A percentile compares a stretch with the other conserved stretches of the same genome.
Conservation (phyloP, 2,888 invertebrate species). For the Leucophora obtusa region DNA sequence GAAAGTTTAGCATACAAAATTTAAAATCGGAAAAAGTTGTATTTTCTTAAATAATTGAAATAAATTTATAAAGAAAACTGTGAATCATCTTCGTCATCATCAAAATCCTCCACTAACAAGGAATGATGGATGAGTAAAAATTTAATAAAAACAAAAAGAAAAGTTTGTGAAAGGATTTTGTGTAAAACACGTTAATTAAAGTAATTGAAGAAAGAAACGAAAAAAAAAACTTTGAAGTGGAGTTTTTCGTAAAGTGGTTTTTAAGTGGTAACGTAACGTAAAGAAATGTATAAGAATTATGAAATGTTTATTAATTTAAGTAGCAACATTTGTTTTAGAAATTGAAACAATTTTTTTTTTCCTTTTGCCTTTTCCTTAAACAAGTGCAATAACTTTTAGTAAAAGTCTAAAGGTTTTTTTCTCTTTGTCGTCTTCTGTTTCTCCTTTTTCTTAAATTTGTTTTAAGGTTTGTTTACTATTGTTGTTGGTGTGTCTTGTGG, state of each 20-base stretch:
- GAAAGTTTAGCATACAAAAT: not conserved
- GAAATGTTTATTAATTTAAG: no score
- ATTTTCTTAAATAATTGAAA: not conserved
- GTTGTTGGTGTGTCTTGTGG: not conserved
- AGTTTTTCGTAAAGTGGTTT: not conserved
- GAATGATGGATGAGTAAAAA: not conserved
- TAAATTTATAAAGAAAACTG: slow-evolving; percentile 5
- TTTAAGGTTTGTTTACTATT: slow-evolving; percentile 27
- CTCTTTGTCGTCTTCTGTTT: slow-evolving; percentile 9
- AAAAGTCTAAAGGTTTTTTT: not conserved
- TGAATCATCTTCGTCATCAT: slow-evolving; percentile 2
- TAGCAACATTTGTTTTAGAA: not conserved
- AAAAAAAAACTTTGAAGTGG: not conserved
- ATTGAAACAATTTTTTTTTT: not conserved
- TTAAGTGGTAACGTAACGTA: not conserved
- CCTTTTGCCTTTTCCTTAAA: not conserved
- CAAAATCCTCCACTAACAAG: not conserved
- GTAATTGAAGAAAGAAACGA: not conserved
- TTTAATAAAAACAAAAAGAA: not conserved
- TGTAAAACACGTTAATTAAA: slow-evolving; percentile 4
- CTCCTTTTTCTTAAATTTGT: not conserved
- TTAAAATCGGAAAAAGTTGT: not conserved
- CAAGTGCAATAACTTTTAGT: slow-evolving; percentile 49
- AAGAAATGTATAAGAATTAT: not conserved
- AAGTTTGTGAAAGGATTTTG: not conserved